These are phyloP conservation scores for Sternotherus odoratus DNA, from an alignment of 2,797 vertebrate species.

Conservation along the genomic window DNA sequence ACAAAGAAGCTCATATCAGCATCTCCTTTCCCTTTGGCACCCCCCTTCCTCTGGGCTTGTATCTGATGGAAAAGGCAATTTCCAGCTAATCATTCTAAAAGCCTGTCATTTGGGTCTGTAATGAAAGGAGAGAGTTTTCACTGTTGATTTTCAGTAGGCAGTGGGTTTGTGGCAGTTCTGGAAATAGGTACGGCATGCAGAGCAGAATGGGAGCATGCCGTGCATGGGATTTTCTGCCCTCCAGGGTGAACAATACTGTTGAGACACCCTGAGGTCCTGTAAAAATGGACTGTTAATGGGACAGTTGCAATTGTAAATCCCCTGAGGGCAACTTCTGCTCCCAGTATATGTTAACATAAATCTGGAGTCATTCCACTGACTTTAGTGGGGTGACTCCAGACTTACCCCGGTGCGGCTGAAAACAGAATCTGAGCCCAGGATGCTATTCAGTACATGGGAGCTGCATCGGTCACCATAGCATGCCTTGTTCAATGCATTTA, in stretches of 20 bases:
- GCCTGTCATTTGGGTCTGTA: slow-evolving; percentile 58
- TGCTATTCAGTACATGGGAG: not conserved
- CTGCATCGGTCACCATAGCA: not conserved
- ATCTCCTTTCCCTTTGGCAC: slow-evolving; percentile 54
- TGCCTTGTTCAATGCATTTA: not conserved
- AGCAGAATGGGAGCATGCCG: not conserved
- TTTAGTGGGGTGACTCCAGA: not conserved
- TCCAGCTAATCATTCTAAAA: slow-evolving; percentile 67
- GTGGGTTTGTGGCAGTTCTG: slow-evolving; percentile 14
- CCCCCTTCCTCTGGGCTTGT: slow-evolving; percentile 61
- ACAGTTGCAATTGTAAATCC: not conserved
- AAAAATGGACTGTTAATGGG: not conserved
- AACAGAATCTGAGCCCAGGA: not conserved
- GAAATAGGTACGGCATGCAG: not conserved
- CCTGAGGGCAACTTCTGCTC: not conserved
- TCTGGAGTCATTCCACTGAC: not conserved
- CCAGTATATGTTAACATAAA: not conserved
- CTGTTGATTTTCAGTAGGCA: slow-evolving; percentile 46
- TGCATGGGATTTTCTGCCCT: not conserved
- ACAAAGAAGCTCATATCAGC: slow-evolving; percentile 68
- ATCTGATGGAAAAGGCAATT: slow-evolving; percentile 68
- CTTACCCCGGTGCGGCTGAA: not conserved
- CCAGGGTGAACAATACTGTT: not conserved
- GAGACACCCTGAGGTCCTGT: not conserved
- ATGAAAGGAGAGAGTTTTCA: slow-evolving; percentile 46